These are phyloP conservation scores for Phaetusa simplex DNA, from an alignment of 2,113 vertebrate genomes.

Conservation along the genomic window DNA sequence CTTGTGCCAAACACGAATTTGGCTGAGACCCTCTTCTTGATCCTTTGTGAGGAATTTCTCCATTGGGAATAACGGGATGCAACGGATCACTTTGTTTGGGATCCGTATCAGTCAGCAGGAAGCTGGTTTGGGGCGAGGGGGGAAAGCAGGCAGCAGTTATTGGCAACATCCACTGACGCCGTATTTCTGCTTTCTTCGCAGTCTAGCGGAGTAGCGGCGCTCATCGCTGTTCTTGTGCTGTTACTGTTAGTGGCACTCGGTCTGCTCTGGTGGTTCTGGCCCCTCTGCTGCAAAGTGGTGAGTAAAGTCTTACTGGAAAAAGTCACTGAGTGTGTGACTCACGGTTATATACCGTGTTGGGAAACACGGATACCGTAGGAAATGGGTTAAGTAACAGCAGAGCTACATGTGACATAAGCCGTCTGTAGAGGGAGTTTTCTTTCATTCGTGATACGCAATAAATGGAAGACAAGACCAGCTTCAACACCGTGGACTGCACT, in stretches of 20 bases:
- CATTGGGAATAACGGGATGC: fast-evolving
- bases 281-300: slow-evolving; percentile 96
- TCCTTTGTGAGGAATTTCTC: neutral
- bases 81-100: neutral
- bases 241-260: slow-evolving; percentile 78
- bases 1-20: neutral
- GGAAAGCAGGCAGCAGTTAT: neutral
- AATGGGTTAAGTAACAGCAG: neutral
- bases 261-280: slow-evolving; percentile 97
- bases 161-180: neutral
- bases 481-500: neutral
- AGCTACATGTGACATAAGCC: neutral
- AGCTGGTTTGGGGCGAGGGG: neutral
- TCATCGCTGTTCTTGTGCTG: slow-evolving; percentile 86
- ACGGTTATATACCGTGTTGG: neutral
- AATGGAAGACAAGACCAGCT: neutral
- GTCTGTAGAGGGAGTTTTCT: neutral
- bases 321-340: neutral
- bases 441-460: neutral
- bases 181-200: slow-evolving; percentile 51
- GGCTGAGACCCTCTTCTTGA: neutral
- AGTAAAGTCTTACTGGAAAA: slow-evolving; percentile 63
- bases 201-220: slow-evolving; percentile 79
- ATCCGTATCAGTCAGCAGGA: neutral
- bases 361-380: neutral